Evolutionary conservation across 2,113 vertebrate species (phyloP).

Genomic region (Proterorhinus semilunaris): DNA sequence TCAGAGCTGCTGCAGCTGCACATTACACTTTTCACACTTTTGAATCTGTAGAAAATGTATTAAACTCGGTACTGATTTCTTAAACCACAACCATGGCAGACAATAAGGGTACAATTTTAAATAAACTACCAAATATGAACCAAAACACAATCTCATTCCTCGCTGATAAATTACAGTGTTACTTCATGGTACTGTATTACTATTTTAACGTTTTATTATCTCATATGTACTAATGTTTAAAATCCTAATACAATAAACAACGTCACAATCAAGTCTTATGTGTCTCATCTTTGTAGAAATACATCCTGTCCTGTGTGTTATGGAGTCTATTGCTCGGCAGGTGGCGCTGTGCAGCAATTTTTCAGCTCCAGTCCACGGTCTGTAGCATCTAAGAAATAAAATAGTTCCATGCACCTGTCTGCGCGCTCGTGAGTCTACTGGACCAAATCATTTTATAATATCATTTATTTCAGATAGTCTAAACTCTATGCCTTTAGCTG

Average conservation of each 20-base stretch:
- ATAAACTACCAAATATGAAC: constrained; percentile 27
- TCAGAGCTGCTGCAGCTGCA: constrained; percentile 36
- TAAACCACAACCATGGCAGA: not conserved
- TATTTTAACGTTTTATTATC: not conserved
- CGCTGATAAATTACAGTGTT: not conserved
- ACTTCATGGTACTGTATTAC: not conserved
- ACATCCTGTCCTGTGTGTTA: constrained; percentile 6
- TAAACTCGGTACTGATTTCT: not conserved
- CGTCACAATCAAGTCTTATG: not conserved
- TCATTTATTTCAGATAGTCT: not conserved
- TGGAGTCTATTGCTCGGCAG: constrained; percentile 24
- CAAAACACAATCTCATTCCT: constrained; percentile 25
- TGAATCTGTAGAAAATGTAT: not conserved
- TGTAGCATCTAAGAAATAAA: too few relatives aligned
- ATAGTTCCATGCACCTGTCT: too few relatives aligned
- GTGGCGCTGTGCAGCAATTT: constrained; percentile 44
- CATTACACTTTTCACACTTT: constrained; percentile 4
- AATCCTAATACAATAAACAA: not conserved
- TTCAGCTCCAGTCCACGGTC: not conserved
- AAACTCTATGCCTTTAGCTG: too few relatives aligned
- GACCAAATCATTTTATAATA: too few relatives aligned
- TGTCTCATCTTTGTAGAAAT: not conserved
- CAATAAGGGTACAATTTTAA: too few relatives aligned
- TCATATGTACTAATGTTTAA: constrained; percentile 1
- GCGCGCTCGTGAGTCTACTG: too few relatives aligned